Conservation (phyloP, 2,113 vertebrate genomes). For the Mungos mungo region DNA sequence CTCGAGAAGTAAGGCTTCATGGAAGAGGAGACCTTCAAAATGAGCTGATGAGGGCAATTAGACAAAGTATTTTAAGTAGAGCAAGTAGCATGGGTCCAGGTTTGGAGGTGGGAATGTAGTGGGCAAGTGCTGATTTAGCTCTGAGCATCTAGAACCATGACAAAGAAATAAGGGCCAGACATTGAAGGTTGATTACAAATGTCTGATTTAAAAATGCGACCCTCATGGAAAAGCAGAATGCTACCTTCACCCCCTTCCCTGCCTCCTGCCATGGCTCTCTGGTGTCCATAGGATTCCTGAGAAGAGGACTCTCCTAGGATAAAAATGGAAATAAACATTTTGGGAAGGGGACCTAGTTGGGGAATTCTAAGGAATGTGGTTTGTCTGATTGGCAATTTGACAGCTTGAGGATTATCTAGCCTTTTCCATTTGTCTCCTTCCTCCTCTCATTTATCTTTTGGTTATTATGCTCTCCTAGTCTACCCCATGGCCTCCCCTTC, state of each 20-base stretch:
- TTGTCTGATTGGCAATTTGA: not conserved
- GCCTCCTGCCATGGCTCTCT: not conserved
- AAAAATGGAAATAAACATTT: not conserved
- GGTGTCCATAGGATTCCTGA: not conserved
- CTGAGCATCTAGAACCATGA: not conserved
- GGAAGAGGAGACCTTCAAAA: not conserved
- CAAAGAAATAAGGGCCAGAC: not conserved
- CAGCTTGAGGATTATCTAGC: not conserved
- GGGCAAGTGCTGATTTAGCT: not conserved
- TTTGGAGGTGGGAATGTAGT: not conserved
- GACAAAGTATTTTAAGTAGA: not conserved
- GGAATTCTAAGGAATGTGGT: not conserved
- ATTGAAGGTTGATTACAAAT: not conserved
- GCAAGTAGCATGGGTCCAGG: not conserved
- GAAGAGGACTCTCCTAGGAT: not conserved
- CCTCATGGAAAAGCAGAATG: not conserved
- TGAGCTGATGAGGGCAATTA: not conserved
- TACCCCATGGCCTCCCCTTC: rapidly evolving
- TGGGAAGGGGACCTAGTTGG: not conserved
- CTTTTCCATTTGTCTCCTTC: not conserved
- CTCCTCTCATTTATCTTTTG: not conserved
- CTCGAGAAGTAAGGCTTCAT: not conserved
- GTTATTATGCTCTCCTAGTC: not conserved
- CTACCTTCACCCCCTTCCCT: not conserved
- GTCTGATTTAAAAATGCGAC: rapidly evolving